phyloP scores from a whole-genome alignment of 2,797 vertebrate species.

The Botia almorhae region DNA sequence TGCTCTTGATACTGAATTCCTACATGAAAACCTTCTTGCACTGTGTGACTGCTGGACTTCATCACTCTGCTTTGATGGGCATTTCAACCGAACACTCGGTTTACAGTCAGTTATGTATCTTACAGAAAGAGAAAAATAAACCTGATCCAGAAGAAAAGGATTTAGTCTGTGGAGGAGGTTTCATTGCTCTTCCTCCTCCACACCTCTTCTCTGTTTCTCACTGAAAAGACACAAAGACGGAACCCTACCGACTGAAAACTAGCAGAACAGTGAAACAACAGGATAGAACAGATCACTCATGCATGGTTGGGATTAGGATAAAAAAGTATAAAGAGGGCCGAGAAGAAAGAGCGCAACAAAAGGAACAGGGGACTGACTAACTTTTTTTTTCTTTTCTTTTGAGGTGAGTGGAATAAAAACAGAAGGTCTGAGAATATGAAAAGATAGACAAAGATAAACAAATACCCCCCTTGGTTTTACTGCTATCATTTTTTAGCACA shows the following conservation, averaged over 20 bases:
- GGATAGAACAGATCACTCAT: slow-evolving; percentile 98
- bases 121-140: slow-evolving; percentile 66
- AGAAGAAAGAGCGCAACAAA: slow-evolving; percentile 96
- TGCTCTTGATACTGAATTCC: slow-evolving; percentile 72
- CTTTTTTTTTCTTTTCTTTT: slow-evolving; percentile 81
- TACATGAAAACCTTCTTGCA: slow-evolving; percentile 73
- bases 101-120: slow-evolving; percentile 78
- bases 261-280: slow-evolving; percentile 99
- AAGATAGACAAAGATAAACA: slow-evolving; percentile 88
- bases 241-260: slow-evolving; percentile 96
- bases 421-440: slow-evolving; percentile 82
- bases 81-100: slow-evolving; percentile 71
- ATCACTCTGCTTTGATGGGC: slow-evolving; percentile 72
- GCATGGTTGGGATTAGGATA: slow-evolving; percentile 98
- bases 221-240: slow-evolving; percentile 96
- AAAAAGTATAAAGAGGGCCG: slow-evolving; percentile 92
- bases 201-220: slow-evolving; percentile 93
- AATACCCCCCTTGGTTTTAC: slow-evolving; percentile 72
- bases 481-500: slow-evolving; percentile 70
- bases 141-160: slow-evolving; percentile 83
- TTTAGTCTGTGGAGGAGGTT: slow-evolving; percentile 88
- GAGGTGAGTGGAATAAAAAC: slow-evolving; percentile 81
- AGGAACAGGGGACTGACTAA: slow-evolving; percentile 96
- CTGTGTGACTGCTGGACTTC: slow-evolving; percentile 68
- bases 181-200: slow-evolving; percentile 90